Evolutionary conservation across 2,797 vertebrate species (phyloP).

Genomic region (Sebastes diploproa): DNA sequence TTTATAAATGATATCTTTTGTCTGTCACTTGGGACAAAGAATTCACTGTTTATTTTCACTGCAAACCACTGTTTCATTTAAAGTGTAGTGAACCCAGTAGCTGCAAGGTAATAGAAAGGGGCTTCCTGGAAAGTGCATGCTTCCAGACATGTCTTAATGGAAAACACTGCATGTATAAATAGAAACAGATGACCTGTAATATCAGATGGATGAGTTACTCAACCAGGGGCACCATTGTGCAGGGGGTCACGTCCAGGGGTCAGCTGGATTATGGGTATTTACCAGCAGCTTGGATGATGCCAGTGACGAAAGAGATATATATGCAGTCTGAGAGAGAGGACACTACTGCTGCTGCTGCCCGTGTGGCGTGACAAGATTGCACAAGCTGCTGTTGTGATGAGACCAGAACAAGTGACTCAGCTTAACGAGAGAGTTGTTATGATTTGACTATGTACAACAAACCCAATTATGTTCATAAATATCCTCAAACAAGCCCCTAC

Average conservation of each 20-base stretch:
- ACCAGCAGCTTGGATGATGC: slow-evolving; percentile 20
- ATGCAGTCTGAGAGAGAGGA: background rate
- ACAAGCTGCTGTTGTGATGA: background rate
- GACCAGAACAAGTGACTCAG: background rate
- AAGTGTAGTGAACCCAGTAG: background rate
- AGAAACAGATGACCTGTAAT: slow-evolving; percentile 57
- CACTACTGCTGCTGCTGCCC: background rate
- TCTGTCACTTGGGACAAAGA: background rate
- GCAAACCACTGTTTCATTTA: background rate
- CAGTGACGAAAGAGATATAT: slow-evolving; percentile 6
- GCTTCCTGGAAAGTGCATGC: slow-evolving; percentile 25
- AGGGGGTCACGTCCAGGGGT: slow-evolving; percentile 32
- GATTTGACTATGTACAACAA: background rate
- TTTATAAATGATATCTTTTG: no score
- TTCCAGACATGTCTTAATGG: background rate
- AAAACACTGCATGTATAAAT: slow-evolving; percentile 63
- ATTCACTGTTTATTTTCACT: background rate
- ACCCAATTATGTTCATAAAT: background rate
- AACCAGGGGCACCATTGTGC: slow-evolving; percentile 6
- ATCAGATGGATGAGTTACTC: slow-evolving; percentile 59
- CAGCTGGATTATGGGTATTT: slow-evolving; percentile 61
- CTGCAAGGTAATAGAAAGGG: background rate
- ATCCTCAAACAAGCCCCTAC: background rate
- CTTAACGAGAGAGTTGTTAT: background rate
- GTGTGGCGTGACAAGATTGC: background rate